phyloP scores from a whole-genome alignment of 2,797 vertebrate genomes.

The Tapera naevia region DNA sequence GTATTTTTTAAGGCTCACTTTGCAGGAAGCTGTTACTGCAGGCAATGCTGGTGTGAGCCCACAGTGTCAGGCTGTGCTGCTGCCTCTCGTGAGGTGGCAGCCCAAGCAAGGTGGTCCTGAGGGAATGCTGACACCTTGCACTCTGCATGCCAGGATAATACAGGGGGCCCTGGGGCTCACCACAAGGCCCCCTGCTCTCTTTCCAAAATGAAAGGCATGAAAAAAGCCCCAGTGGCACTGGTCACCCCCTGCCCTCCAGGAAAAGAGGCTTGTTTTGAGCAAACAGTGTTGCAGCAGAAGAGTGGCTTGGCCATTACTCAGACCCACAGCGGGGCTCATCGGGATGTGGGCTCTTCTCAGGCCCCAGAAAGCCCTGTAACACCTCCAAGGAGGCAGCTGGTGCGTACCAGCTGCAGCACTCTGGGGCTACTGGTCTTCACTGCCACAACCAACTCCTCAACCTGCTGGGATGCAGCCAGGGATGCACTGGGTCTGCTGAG shows the following conservation, averaged over 20 bases:
- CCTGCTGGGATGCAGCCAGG: not conserved
- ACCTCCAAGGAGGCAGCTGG: not conserved
- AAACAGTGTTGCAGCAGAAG: not conserved
- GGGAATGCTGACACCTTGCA: not conserved
- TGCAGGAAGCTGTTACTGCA: not conserved
- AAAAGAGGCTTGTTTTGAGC: not conserved
- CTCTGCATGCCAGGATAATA: accelerated
- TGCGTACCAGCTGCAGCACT: not conserved
- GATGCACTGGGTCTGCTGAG: accelerated
- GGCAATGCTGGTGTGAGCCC: not conserved
- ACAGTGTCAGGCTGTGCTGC: accelerated
- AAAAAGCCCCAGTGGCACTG: not conserved
- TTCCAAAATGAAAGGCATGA: not conserved
- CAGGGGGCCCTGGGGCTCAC: accelerated
- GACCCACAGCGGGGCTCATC: accelerated
- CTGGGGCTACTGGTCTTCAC: not conserved
- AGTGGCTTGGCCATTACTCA: not conserved
- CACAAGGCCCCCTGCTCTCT: not conserved
- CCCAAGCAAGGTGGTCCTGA: not conserved
- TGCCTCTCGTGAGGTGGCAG: accelerated
- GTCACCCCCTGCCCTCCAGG: not conserved
- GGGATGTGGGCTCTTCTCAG: not conserved
- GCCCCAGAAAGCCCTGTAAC: not conserved
- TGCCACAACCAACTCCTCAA: not conserved
- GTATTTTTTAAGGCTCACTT: not conserved